A percentile compares a stretch with the other conserved stretches of the same genome.
Evolutionary conservation across 2,113 vertebrate species (phyloP).

Genomic region (Hypocryptadius cinnamomeus): DNA sequence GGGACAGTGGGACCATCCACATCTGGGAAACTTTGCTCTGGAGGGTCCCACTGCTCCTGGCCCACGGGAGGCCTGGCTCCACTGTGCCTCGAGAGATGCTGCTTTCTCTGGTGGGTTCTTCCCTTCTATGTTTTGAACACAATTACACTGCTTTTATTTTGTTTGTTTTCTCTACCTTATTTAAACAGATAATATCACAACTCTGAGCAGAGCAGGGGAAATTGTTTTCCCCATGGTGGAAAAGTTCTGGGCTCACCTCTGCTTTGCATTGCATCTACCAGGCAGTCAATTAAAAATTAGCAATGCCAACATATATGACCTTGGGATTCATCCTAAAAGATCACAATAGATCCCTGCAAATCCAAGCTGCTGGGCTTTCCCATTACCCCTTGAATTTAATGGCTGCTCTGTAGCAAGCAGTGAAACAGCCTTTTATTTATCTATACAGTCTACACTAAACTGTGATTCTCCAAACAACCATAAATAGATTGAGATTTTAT

Average conservation of each 20-base stretch:
- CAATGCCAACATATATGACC: neutral
- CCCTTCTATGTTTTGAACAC: neutral
- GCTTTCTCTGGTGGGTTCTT: neutral
- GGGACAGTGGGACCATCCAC: neutral
- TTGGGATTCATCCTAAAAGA: neutral
- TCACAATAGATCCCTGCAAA: neutral
- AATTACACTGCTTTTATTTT: neutral
- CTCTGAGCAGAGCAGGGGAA: neutral
- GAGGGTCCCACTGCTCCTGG: neutral
- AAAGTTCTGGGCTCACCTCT: neutral
- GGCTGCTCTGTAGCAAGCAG: neutral
- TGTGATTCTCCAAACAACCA: neutral
- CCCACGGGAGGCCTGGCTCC: rapidly evolving
- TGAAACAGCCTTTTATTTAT: slow-evolving; percentile 24
- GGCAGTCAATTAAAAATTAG: neutral
- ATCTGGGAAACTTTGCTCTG: rapidly evolving
- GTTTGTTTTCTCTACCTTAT: neutral
- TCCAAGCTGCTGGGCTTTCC: neutral
- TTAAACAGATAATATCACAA: neutral
- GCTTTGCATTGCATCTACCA: neutral
- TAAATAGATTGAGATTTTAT: neutral
- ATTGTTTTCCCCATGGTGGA: neutral
- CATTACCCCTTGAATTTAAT: neutral
- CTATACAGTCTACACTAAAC: neutral
- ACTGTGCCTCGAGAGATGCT: neutral